These are phyloP conservation scores for Anseranas semipalmata DNA, from an alignment of 2,113 vertebrate genomes.

Conservation along the genomic window DNA sequence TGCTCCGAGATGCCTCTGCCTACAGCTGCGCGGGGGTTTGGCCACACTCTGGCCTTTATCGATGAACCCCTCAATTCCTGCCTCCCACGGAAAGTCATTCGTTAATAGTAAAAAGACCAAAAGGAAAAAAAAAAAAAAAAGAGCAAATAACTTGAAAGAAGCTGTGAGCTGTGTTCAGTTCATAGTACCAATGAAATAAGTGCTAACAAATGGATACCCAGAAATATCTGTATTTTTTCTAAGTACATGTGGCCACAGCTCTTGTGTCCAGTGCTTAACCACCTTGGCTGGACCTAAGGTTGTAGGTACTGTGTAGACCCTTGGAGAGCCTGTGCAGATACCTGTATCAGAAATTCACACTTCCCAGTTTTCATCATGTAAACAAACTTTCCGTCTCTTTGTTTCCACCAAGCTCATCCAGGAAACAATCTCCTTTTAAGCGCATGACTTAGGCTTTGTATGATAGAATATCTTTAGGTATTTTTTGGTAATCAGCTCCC, in stretches of 20 bases:
- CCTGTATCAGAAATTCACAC: not conserved
- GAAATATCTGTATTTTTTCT: not conserved
- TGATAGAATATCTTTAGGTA: conserved; percentile 52
- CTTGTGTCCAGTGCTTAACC: not conserved
- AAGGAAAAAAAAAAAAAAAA: too few relatives aligned
- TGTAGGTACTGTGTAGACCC: not conserved
- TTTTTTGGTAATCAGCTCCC: not conserved
- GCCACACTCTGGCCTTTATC: not conserved
- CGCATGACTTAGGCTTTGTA: conserved; percentile 4
- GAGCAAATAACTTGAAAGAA: not conserved
- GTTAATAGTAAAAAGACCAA: not conserved
- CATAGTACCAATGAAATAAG: not conserved
- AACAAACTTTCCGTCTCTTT: conserved; percentile 31
- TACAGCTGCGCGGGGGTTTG: fast-evolving
- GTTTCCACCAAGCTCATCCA: not conserved
- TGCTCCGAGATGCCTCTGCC: not conserved
- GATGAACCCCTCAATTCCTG: not conserved
- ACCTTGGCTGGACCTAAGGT: not conserved
- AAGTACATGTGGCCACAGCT: not conserved
- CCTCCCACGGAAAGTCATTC: not conserved
- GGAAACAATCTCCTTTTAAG: conserved; percentile 43
- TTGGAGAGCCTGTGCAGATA: not conserved
- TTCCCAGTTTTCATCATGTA: not conserved
- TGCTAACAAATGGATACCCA: not conserved
- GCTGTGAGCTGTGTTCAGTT: not conserved